Evolutionary conservation across 2,113 vertebrate genomes (phyloP).

Genomic region (Crypturellus undulatus): DNA sequence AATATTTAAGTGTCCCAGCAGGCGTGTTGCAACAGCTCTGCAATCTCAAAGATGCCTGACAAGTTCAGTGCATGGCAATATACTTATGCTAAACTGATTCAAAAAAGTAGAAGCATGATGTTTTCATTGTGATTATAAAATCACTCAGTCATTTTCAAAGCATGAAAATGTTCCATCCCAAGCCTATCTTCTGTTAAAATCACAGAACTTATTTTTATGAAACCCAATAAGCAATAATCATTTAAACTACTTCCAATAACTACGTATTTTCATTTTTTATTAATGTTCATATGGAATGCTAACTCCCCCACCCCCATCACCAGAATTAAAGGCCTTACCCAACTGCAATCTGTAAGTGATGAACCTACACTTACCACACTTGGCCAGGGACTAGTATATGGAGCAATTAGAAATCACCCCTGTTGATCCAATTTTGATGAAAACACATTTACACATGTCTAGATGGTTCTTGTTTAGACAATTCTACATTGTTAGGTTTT

Average conservation of each 20-base stretch:
- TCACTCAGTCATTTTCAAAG: neutral
- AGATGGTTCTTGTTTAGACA: neutral
- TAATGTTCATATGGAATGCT: neutral
- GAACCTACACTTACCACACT: neutral
- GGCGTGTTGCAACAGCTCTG: neutral
- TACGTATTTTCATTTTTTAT: neutral
- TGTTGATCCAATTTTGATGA: neutral
- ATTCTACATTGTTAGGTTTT: neutral
- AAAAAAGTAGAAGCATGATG: neutral
- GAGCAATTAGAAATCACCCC: accelerated
- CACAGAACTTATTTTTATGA: neutral
- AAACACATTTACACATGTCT: accelerated
- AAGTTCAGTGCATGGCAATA: neutral
- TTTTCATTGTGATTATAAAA: conserved; percentile 9
- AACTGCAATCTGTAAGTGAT: neutral
- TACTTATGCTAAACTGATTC: neutral
- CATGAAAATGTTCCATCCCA: neutral
- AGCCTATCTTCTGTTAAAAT: neutral
- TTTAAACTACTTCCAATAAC: neutral
- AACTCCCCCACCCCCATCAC: neutral
- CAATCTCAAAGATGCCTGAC: neutral
- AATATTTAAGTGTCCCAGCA: neutral
- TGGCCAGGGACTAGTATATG: neutral
- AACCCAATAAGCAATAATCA: neutral
- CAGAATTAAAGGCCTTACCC: neutral